These are phyloP conservation scores for Orthosia incerta DNA, from an alignment of 2,888 invertebrate genomes.

Conservation along the genomic window DNA sequence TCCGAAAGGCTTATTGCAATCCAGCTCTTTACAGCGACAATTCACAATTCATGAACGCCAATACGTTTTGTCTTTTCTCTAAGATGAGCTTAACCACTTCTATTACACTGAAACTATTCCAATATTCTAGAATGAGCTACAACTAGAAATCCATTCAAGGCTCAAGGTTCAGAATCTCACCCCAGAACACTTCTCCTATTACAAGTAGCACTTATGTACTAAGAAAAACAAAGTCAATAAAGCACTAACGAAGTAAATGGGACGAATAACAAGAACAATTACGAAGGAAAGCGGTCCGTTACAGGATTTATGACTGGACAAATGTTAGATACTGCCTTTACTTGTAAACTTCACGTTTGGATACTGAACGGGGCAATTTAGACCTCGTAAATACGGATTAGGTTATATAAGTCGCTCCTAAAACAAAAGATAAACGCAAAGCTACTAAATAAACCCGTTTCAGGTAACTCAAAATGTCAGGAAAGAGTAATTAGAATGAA, in stretches of 20 bases:
- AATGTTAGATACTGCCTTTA: conserved; percentile 42
- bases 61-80: no score
- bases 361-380: background rate
- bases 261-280: conserved; percentile 73
- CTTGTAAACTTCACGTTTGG: conserved; percentile 14
- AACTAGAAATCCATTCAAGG: background rate
- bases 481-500: background rate
- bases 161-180: conserved; percentile 9
- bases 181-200: conserved; percentile 5
- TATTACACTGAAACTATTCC: background rate
- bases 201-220: conserved; percentile 44
- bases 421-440: conserved; percentile 42
- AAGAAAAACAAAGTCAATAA: conserved; percentile 68
- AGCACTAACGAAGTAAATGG: conserved; percentile 62
- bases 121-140: background rate
- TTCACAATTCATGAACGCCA: no score
- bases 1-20: background rate
- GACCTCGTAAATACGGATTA: conserved; percentile 46
- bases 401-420: conserved; percentile 28
- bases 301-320: conserved; percentile 69
- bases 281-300: conserved; percentile 68
- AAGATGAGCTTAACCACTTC: background rate
- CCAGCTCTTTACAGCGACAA: background rate
- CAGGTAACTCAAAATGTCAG: conserved; percentile 15
- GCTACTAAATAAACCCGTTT: conserved; percentile 20